Conservation (phyloP, 1,140 invertebrate genomes). For the Notospermus geniculatus region DNA sequence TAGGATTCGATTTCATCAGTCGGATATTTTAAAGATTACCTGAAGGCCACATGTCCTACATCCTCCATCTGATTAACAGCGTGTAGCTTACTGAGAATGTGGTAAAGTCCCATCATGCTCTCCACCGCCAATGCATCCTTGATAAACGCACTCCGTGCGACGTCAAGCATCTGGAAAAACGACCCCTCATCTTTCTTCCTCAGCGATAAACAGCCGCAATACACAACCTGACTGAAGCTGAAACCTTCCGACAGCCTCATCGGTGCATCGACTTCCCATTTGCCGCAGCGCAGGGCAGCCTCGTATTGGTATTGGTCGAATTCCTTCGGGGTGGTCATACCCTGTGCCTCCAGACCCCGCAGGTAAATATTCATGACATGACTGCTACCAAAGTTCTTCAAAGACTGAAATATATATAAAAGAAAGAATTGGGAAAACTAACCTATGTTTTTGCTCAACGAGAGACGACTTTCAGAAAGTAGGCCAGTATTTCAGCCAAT, state of each 20-base stretch:
- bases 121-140: slow-evolving; percentile 55
- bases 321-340: slow-evolving; percentile 26
- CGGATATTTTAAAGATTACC: slow-evolving; percentile 14
- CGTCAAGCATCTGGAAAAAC: not conserved
- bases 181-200: not conserved
- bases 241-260: slow-evolving; percentile 50
- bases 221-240: not conserved
- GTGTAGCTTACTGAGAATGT: slow-evolving; percentile 68
- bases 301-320: slow-evolving; percentile 58
- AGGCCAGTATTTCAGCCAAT: too few species aligned
- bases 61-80: slow-evolving; percentile 72
- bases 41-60: slow-evolving; percentile 52
- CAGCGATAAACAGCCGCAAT: not conserved
- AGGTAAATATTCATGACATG: slow-evolving; percentile 54
- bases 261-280: slow-evolving; percentile 59
- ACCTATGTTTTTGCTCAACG: too few species aligned
- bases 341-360: slow-evolving; percentile 31
- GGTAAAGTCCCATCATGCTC: slow-evolving; percentile 65
- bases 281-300: slow-evolving; percentile 61
- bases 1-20: too few species aligned
- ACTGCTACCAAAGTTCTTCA: slow-evolving; percentile 61
- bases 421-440: too few species aligned
- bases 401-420: slow-evolving; percentile 54
- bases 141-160: not conserved
- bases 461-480: too few species aligned